Percentiles rank a stretch among this genome's conserved stretches.
These are phyloP conservation scores for Drosophila emarginata DNA, from an alignment of 2,888 invertebrate species.

Conservation along the genomic window DNA sequence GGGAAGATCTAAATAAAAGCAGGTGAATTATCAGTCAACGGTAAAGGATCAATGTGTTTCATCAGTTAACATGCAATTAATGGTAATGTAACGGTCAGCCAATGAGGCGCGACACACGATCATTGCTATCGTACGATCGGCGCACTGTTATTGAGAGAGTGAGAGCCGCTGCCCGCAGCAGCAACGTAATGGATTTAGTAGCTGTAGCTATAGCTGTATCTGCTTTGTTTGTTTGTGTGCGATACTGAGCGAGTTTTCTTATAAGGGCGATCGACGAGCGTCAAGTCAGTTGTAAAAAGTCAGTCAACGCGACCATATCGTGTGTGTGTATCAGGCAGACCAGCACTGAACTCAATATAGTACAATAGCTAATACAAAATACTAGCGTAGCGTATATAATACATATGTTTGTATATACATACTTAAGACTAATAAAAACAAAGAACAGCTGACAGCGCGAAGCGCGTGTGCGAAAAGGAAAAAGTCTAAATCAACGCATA, in stretches of 20 bases:
- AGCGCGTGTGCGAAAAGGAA: constrained; percentile 70
- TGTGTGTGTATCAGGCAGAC: background rate
- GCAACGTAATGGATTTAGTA: background rate
- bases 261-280: constrained; percentile 58
- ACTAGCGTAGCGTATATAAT: background rate
- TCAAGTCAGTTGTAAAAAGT: constrained; percentile 71
- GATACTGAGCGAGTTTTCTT: constrained; percentile 66
- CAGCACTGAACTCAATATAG: constrained; percentile 6
- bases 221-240: constrained; percentile 46
- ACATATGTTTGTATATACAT: background rate
- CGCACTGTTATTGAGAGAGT: constrained; percentile 3
- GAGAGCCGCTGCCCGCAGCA: constrained; percentile 9
- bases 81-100: constrained; percentile 1
- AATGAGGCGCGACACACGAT: constrained; percentile 2
- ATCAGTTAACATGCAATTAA: constrained; percentile 1
- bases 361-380: constrained; percentile 7
- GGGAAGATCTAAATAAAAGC: too few species aligned
- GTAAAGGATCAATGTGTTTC: background rate
- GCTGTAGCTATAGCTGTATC: background rate
- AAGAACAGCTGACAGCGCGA: constrained; percentile 60
- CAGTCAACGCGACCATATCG: constrained; percentile 61
- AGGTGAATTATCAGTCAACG: background rate
- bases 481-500: constrained; percentile 35
- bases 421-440: constrained; percentile 48
- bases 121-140: constrained; percentile 59